Base-by-base conservation (phyloP, 2,113 vertebrate species). In the Alligator mississippiensis region DNA sequence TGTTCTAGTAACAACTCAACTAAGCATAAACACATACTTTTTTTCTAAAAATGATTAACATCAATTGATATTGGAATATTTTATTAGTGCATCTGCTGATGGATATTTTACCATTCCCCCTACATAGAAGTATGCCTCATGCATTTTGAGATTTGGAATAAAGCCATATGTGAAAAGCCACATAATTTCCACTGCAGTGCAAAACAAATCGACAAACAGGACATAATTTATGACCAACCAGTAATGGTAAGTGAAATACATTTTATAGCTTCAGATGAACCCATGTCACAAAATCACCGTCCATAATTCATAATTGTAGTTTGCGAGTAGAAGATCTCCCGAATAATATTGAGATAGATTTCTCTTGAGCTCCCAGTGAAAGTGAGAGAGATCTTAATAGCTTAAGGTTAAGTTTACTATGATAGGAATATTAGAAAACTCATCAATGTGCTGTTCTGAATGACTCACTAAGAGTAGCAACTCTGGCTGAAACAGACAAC, bases 231-330 rank as follows among this genome's bases (percentile, higher is more conserved):
- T 85, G 57, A 86, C 63, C 28, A 47, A 83, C 47, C 30, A 88
- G 17, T 80, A 61, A 22, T 62, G 64, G 61, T 60, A 90, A 83
- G 30, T 80, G 72, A 75, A 96, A 94, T 62, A 55, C 16, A 70
- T 87, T 87, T 93, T 91, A 54, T 78, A 77, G 75, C 80, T 87
- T 27, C 78, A 80, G 25, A 61, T 38, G 38, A 94, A 90, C 12
- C 66, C 74, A 87, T 92, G 64, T 72, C 89, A 84, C 61, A 95
- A 95, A 93, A 97, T 87, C 57, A 77, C 7, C 0, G 0, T 86
- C 81, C 88, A 89, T 94, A 82, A 96, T 95, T 92, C 80, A 90
- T 66, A 93, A 55, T 12, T 84, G 57, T 38, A 81, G 62, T 75
- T 47, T 85, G 62, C 47, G 74, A 74, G 86, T 84, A 90, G 88